A percentile compares a stretch with the other conserved stretches of the same genome.
Conservation (phyloP, 2,888 invertebrate genomes). For the Lydus trimaculatus region DNA sequence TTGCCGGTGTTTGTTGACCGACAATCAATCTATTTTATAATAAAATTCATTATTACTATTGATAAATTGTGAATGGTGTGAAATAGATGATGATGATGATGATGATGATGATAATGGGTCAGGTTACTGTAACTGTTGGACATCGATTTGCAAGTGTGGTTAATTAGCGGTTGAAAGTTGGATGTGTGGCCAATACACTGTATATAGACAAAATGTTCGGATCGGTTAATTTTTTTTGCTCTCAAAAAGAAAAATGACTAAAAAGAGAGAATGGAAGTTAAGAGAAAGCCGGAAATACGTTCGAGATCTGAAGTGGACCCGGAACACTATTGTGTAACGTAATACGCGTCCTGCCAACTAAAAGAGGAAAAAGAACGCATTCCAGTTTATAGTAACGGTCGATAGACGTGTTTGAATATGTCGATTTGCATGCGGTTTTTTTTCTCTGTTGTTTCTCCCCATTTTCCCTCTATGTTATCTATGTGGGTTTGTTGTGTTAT, state of each 20-base stretch:
- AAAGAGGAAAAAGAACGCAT: constrained; percentile 26
- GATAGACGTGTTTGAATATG: constrained; percentile 42
- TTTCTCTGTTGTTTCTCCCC: constrained; percentile 26
- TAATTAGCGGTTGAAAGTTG: constrained; percentile 43
- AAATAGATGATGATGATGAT: too few relatives aligned
- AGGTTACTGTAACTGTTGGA: constrained; percentile 37
- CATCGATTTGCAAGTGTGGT: constrained; percentile 48
- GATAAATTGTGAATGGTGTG: constrained; percentile 37
- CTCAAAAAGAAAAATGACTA: background rate
- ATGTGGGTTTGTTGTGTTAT: background rate
- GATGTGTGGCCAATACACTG: constrained; percentile 19
- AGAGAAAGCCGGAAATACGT: constrained; percentile 31
- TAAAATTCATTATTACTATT: constrained; percentile 29
- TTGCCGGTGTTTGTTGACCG: constrained; percentile 12
- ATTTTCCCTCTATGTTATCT: background rate
- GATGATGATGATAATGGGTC: too few relatives aligned
- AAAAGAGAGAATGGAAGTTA: constrained; percentile 25
- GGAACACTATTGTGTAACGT: constrained; percentile 33
- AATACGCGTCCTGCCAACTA: constrained; percentile 29
- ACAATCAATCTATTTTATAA: background rate
- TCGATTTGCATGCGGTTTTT: constrained; percentile 45
- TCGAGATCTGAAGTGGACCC: constrained; percentile 31
- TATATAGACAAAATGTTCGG: constrained; percentile 22
- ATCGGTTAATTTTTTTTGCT: background rate
- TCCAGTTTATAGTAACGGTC: constrained; percentile 38